Conservation (phyloP, 1,140 invertebrate genomes). For the Chironomus striatipennis region DNA sequence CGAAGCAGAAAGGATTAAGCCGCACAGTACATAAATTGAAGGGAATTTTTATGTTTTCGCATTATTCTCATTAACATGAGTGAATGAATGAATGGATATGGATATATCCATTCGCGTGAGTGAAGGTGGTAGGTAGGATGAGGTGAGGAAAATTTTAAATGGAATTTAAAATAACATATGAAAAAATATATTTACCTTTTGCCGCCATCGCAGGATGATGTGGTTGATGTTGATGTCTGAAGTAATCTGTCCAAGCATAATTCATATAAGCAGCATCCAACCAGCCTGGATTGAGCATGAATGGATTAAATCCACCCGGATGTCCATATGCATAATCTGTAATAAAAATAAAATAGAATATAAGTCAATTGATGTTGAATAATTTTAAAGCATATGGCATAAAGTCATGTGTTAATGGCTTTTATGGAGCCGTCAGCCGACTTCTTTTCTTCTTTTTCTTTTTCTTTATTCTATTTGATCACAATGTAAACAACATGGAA, state of each 20-base stretch:
- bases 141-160: constrained; percentile 26
- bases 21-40: background rate
- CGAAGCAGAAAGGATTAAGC: background rate
- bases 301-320: constrained; percentile 57
- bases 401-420: background rate
- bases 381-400: background rate
- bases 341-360: constrained; percentile 29
- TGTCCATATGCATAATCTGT: constrained; percentile 61
- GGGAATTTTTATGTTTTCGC: background rate
- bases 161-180: constrained; percentile 25
- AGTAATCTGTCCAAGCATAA: constrained; percentile 62
- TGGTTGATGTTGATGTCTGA: constrained; percentile 44
- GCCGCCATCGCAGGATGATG: constrained; percentile 50
- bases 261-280: constrained; percentile 64
- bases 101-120: too few species aligned
- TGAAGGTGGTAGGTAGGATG: too few species aligned
- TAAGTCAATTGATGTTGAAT: background rate
- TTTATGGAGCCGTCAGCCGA: background rate
- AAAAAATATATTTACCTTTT: constrained; percentile 30
- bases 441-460: too few species aligned
- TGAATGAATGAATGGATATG: constrained; percentile 17
- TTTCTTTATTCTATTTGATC: too few species aligned
- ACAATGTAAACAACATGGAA: background rate
- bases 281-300: constrained; percentile 64
- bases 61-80: constrained; percentile 28